phyloP scores from a whole-genome alignment of 2,888 invertebrate genomes.

The Xanthorhoe spadicearia region DNA sequence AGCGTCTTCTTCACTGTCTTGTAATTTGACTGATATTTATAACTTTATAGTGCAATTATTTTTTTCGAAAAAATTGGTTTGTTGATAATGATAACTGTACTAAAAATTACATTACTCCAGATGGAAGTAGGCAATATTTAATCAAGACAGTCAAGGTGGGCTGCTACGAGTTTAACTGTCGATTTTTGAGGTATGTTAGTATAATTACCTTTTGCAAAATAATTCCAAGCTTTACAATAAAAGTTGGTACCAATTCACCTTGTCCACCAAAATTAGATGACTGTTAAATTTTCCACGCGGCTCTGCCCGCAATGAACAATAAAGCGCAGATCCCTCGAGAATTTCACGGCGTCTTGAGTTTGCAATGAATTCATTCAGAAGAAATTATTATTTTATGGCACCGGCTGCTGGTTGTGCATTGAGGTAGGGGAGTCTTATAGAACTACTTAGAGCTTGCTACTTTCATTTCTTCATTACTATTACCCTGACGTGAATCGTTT shows the following conservation, averaged over 20 bases:
- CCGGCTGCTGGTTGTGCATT: constrained; percentile 33
- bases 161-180: too few species aligned
- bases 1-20: too few species aligned
- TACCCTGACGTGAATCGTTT: too few species aligned
- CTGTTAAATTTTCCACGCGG: constrained; percentile 49
- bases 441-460: neutral
- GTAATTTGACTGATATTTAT: too few species aligned
- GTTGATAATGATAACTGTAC: too few species aligned
- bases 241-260: constrained; percentile 30
- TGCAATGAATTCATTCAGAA: constrained; percentile 55
- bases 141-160: too few species aligned
- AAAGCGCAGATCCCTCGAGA: constrained; percentile 50
- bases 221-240: neutral
- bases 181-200: too few species aligned
- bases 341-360: constrained; percentile 51
- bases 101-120: too few species aligned
- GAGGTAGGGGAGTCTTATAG: constrained; percentile 16
- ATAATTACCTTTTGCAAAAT: too few species aligned
- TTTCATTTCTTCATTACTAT: neutral
- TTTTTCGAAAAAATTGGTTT: too few species aligned
- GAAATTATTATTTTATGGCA: constrained; percentile 50
- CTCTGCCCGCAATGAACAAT: constrained; percentile 50
- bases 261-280: constrained; percentile 48
- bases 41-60: too few species aligned
- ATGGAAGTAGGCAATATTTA: too few species aligned